phyloP scores from a whole-genome alignment of 64 coral and sea anemone genomes.

The Platygyra sinensis region DNA sequence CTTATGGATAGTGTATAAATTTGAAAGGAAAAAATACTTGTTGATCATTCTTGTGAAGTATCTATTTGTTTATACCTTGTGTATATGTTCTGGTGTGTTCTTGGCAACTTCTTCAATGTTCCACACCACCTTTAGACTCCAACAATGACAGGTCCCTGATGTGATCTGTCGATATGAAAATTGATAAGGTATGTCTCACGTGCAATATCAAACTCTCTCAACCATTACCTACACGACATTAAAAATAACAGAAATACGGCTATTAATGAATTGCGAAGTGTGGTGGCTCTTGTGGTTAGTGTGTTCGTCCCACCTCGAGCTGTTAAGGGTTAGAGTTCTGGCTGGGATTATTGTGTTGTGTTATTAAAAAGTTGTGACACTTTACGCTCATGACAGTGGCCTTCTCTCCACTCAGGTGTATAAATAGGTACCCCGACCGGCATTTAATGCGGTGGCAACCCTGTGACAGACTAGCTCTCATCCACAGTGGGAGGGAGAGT shows the following conservation, averaged over 20 bases:
- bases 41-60: neutral
- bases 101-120: constrained; percentile 98
- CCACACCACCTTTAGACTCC: constrained; percentile 94
- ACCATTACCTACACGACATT: constrained; percentile 76
- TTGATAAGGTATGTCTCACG: constrained; percentile 94
- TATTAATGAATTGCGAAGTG: neutral
- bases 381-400: too few species aligned
- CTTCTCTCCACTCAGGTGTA: too few species aligned
- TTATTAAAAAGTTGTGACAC: too few species aligned
- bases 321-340: too few species aligned
- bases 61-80: constrained; percentile 59
- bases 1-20: neutral
- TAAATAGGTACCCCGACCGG: too few species aligned
- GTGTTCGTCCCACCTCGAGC: too few species aligned
- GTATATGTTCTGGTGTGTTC: constrained; percentile 84
- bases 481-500: too few species aligned
- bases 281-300: too few species aligned
- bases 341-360: too few species aligned
- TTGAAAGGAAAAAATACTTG: neutral
- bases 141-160: constrained; percentile 90
- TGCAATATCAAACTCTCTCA: constrained; percentile 90
- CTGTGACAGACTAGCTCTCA: too few species aligned
- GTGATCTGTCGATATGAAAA: constrained; percentile 94
- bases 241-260: neutral
- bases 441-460: too few species aligned